phyloP scores from a whole-genome alignment of 2,797 vertebrate species.

The Ambastaia sidthimunki region DNA sequence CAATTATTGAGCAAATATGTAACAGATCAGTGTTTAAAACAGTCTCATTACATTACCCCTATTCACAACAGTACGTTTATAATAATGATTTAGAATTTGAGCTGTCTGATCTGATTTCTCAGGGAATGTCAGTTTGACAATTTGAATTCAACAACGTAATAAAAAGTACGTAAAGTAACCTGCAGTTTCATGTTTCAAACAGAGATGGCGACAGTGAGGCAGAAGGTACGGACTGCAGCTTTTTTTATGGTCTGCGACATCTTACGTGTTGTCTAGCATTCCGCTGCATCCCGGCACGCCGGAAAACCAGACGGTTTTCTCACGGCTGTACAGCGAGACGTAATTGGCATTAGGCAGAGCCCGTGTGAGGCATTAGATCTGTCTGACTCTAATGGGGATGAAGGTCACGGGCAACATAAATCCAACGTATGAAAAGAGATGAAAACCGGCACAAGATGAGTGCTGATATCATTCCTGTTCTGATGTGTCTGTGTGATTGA shows the following conservation, averaged over 20 bases:
- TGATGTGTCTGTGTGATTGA: constrained; percentile 62
- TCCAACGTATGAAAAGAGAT: constrained; percentile 49
- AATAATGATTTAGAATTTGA: no score
- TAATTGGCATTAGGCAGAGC: constrained; percentile 59
- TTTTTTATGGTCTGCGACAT: constrained; percentile 18
- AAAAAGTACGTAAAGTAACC: no score
- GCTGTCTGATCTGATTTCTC: no score
- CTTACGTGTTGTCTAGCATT: background rate
- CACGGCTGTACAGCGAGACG: constrained; percentile 34
- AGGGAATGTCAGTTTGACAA: no score
- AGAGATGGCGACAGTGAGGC: no score
- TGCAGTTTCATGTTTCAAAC: no score
- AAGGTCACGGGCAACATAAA: constrained; percentile 63
- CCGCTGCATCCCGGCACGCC: background rate
- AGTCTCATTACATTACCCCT: no score
- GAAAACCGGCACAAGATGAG: constrained; percentile 53
- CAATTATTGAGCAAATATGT: no score
- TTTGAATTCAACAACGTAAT: no score
- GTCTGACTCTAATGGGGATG: constrained; percentile 57
- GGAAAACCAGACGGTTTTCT: constrained; percentile 41
- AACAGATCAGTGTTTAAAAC: no score
- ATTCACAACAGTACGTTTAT: no score
- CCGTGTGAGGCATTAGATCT: constrained; percentile 56
- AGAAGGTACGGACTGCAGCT: no score
- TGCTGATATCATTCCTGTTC: constrained; percentile 59